Percentiles rank a stretch among this genome's conserved stretches.
Conservation (phyloP, 2,888 invertebrate genomes). For the Drosophila sordidula region DNA sequence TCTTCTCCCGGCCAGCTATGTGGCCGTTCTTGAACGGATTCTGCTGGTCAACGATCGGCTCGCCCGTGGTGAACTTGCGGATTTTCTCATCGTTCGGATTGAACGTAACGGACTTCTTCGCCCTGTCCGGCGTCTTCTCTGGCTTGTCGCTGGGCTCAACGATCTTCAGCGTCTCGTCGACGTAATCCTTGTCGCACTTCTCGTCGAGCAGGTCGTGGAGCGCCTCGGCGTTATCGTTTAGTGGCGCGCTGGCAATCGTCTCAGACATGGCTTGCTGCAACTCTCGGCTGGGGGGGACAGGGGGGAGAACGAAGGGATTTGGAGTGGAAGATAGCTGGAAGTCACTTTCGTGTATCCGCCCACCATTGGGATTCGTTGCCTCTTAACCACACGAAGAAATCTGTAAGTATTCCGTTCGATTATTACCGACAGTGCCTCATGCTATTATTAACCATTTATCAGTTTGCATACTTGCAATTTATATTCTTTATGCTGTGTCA, state of each 20-base stretch:
- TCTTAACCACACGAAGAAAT: conserved; percentile 32
- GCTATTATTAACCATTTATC: neutral
- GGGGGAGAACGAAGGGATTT: conserved; percentile 57
- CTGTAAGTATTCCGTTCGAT: conserved; percentile 13
- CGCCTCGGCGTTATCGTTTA: conserved; percentile 55
- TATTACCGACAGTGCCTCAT: too few relatives aligned
- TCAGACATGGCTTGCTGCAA: conserved; percentile 73
- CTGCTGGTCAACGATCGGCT: conserved; percentile 84
- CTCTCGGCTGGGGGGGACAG: conserved; percentile 21
- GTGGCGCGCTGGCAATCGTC: conserved; percentile 61
- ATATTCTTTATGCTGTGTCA: conserved; percentile 11
- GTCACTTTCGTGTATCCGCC: conserved; percentile 49
- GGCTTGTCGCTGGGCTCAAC: conserved; percentile 37
- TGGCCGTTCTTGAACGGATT: conserved; percentile 83
- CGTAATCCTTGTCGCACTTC: conserved; percentile 24
- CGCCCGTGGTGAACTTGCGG: conserved; percentile 83
- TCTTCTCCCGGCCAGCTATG: conserved; percentile 48
- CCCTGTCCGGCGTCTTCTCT: conserved; percentile 13
- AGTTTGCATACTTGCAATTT: conserved; percentile 12
- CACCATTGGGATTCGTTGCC: conserved; percentile 63
- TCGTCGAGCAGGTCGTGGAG: conserved; percentile 14
- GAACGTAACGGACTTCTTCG: conserved; percentile 83
- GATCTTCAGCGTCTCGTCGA: conserved; percentile 53
- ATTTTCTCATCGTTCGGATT: conserved; percentile 83
- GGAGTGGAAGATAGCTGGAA: conserved; percentile 70